Conservation (phyloP, 2,797 vertebrate genomes). For the Sternarchorhynchus goeldii region DNA sequence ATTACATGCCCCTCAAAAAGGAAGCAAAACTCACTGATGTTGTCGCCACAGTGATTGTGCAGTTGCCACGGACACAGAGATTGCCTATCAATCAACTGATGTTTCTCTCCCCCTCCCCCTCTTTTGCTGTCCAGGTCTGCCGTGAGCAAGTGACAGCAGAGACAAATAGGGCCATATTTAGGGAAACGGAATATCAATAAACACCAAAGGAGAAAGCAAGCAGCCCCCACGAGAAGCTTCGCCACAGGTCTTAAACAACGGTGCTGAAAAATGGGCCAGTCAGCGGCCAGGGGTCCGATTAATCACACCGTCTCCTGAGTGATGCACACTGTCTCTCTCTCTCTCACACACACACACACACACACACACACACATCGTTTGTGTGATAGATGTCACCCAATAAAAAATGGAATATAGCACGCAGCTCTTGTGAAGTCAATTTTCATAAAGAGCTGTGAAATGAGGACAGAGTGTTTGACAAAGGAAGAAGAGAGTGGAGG, state of each 20-base stretch:
- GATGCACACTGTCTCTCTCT: conserved; percentile 12
- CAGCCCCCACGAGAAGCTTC: conserved; percentile 39
- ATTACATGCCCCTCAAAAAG: conserved; percentile 1
- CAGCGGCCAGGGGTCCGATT: conserved; percentile 62
- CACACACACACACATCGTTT: conserved; percentile 17
- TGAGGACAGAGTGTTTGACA: conserved; percentile 23
- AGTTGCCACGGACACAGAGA: conserved; percentile 59
- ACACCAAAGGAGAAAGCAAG: conserved; percentile 60
- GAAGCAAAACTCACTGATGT: conserved; percentile 25
- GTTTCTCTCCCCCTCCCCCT: conserved; percentile 29
- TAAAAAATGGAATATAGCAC: conserved; percentile 74
- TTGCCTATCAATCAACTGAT: conserved; percentile 64
- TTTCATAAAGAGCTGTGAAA: conserved; percentile 71
- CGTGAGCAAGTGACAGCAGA: conserved; percentile 57
- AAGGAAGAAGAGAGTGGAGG: background rate
- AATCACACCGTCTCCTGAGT: conserved; percentile 62
- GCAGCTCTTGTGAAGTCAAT: conserved; percentile 72
- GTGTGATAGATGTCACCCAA: conserved; percentile 66
- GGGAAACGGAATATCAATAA: conserved; percentile 76
- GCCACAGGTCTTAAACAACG: conserved; percentile 74
- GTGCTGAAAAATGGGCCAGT: conserved; percentile 71
- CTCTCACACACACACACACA: conserved; percentile 14
- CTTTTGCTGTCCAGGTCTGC: background rate
- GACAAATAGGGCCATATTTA: conserved; percentile 73
- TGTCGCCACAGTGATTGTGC: conserved; percentile 34